phyloP scores from a whole-genome alignment of 2,888 invertebrate genomes.

The Nymphalis urticae region DNA sequence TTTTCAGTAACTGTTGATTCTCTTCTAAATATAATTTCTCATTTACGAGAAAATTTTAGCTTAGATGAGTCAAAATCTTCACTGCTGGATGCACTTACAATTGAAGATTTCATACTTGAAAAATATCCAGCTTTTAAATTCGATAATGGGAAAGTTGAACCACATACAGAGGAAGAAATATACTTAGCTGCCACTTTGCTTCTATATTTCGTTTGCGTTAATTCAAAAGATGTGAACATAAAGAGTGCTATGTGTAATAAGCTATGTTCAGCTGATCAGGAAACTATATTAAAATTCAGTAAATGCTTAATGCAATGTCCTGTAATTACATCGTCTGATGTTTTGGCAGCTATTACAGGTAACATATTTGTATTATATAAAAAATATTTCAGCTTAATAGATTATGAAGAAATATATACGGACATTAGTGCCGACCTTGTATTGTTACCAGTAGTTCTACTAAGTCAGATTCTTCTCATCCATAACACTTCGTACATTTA shows the following conservation, averaged over 20 bases:
- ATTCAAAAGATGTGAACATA: slow-evolving; percentile 77
- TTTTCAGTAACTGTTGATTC: slow-evolving; percentile 54
- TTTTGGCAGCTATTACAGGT: slow-evolving; percentile 69
- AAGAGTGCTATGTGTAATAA: slow-evolving; percentile 81
- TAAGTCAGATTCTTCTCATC: no score
- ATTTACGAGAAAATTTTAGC: slow-evolving; percentile 66
- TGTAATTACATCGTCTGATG: slow-evolving; percentile 63
- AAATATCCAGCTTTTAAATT: slow-evolving; percentile 78
- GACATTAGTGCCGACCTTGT: no score
- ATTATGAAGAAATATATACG: no score
- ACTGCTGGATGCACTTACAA: slow-evolving; percentile 60
- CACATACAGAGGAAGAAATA: slow-evolving; percentile 58
- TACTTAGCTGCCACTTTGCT: slow-evolving; percentile 76
- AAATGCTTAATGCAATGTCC: slow-evolving; percentile 77
- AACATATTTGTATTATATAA: slow-evolving; percentile 35
- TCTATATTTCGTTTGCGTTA: slow-evolving; percentile 76
- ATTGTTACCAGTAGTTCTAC: no score
- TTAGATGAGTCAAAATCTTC: slow-evolving; percentile 72
- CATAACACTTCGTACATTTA: no score
- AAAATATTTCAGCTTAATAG: no score
- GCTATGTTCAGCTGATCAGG: slow-evolving; percentile 75
- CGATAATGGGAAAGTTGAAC: slow-evolving; percentile 59
- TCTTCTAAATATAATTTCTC: slow-evolving; percentile 62
- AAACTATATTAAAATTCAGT: slow-evolving; percentile 78
- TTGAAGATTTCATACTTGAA: slow-evolving; percentile 66